Conservation (phyloP, 2,888 invertebrate species). For the Eupithecia vulgata region DNA sequence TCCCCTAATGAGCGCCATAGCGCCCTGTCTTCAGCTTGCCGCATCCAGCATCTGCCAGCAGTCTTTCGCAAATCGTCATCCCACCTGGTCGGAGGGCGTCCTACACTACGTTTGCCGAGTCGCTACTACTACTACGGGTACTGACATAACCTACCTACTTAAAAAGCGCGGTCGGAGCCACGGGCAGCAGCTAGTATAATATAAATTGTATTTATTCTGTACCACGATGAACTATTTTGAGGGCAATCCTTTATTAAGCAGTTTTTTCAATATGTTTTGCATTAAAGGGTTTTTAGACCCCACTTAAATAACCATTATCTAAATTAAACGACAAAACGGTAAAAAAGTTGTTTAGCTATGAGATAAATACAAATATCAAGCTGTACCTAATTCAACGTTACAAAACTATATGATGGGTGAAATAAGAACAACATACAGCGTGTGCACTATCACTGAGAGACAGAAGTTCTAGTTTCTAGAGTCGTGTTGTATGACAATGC, state of each 20-base stretch:
- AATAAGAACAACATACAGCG: not conserved
- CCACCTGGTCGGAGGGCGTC: too few relatives aligned
- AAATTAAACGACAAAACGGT: not conserved
- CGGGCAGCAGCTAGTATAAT: too few relatives aligned
- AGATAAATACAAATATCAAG: not conserved
- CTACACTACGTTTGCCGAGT: too few relatives aligned
- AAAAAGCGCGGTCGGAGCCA: too few relatives aligned
- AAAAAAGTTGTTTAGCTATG: not conserved
- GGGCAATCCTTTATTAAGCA: not conserved
- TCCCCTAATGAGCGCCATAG: too few relatives aligned
- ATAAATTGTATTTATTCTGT: too few relatives aligned
- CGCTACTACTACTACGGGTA: too few relatives aligned
- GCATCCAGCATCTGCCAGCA: too few relatives aligned
- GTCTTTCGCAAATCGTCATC: too few relatives aligned
- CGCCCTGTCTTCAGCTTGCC: too few relatives aligned
- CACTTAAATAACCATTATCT: not conserved
- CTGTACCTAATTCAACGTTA: not conserved
- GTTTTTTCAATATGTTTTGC: not conserved
- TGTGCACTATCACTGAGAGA: constrained; percentile 18
- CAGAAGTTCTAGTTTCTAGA: constrained; percentile 26
- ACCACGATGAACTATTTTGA: too few relatives aligned
- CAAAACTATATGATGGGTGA: not conserved
- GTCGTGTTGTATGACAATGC: constrained; percentile 22
- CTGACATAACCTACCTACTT: too few relatives aligned
- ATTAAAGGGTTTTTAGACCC: not conserved